Conservation (phyloP, 2,113 vertebrate species). For the Aptenodytes forsteri region DNA sequence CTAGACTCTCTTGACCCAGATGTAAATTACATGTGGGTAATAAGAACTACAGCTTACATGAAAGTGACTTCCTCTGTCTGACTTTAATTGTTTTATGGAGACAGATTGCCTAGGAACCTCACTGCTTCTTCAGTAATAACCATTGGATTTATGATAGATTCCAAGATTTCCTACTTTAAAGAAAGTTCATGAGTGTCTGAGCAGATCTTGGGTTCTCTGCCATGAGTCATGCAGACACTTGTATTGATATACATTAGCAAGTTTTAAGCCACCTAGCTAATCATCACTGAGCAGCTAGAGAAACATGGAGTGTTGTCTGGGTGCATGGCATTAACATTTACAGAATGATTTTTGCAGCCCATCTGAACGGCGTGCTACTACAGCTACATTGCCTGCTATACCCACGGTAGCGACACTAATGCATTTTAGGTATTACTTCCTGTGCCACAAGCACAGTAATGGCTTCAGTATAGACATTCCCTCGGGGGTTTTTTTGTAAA, state of each 20-base stretch:
- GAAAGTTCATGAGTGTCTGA: background rate
- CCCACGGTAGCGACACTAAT: background rate
- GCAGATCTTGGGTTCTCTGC: background rate
- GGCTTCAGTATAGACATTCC: background rate
- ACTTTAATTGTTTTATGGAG: constrained; percentile 60
- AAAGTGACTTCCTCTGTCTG: constrained; percentile 62
- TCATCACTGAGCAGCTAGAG: background rate
- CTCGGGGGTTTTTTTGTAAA: background rate
- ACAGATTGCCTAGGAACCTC: background rate
- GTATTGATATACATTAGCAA: background rate
- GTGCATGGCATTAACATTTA: background rate
- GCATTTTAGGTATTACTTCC: background rate
- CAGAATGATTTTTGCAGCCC: background rate
- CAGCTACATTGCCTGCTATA: background rate
- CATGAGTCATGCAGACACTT: background rate
- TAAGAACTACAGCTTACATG: constrained; percentile 32
- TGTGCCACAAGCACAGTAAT: background rate
- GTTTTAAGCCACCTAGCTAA: background rate
- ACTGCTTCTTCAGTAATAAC: constrained; percentile 2
- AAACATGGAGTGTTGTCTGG: background rate
- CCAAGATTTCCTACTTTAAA: background rate
- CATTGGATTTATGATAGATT: background rate
- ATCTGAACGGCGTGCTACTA: fast-evolving
- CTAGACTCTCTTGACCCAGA: background rate
- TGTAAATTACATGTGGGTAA: constrained; percentile 33